Evolutionary conservation across 2,888 invertebrate genomes (phyloP), one percentile per base, ranked within the genome.

Genomic region (Pristionchus fissidentatus): DNA sequence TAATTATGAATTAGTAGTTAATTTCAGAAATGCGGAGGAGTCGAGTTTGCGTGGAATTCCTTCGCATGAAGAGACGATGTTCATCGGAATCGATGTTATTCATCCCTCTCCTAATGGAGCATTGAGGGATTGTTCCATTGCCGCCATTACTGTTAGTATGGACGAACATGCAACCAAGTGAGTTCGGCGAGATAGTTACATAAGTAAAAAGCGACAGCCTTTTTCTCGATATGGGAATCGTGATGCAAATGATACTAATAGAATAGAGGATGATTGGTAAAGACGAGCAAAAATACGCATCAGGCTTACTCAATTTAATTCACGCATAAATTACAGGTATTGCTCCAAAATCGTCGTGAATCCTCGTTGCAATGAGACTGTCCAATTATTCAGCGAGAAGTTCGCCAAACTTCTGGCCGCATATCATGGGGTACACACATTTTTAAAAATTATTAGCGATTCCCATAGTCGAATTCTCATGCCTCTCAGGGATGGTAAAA

Each of bases 51-150:
- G 55, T 5, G 22, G 55, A 22, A 15, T 55, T 8, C 55, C 55
- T 22, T 22, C 5, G 7, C 32, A 62, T 19, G 35, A 35, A 13
- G 32, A 8, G 41, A 84, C 49, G 10, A 86, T 87, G 86, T 88
- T 84, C 78, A 85, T 88, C 22, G 88, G 88, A 46, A 86, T 88
- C 38, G 88, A 88, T 60, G 86, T 86, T 22, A 88, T 87, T 19
- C 88, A 88, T 87, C 87, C 88, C 7, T 85, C 86, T 1, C 26
- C 73, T 4, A 41, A 19, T 10, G 10, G 41, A 19, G 41, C 73
- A 3, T 5, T 73, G 4, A 38, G 41, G 5, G 85, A 86, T 46
- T 80, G 60, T 41, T 86, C 86, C 0, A 84, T 87, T 26, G 88
- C 88, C 13, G 43, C 84, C 3, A 84, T 88, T 29, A 87, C 87